A percentile compares a stretch with the other conserved stretches of the same genome.
These are phyloP conservation scores for Poecilia velifera DNA, from an alignment of 2,797 vertebrate genomes.

Conservation along the genomic window DNA sequence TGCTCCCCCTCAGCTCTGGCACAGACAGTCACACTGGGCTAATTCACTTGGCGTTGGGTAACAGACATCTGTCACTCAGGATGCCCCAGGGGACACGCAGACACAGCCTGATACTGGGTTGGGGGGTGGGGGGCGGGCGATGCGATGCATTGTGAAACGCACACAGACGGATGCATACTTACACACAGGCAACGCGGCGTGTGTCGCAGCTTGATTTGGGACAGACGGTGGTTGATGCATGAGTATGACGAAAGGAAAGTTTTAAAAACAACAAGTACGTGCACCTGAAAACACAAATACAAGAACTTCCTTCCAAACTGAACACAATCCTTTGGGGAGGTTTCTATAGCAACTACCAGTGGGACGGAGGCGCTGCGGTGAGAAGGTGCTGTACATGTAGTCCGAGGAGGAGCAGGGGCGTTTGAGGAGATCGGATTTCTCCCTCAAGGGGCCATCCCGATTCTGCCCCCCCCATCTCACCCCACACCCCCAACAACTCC, in stretches of 20 bases:
- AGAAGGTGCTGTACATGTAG: constrained; percentile 82
- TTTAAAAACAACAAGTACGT: constrained; percentile 45
- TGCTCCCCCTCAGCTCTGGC: constrained; percentile 58
- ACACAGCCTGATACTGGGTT: constrained; percentile 61
- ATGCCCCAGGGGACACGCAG: constrained; percentile 72
- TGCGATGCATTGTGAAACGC: constrained; percentile 66
- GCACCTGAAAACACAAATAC: constrained; percentile 61
- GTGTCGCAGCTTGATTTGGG: not conserved
- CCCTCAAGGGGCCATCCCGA: constrained; percentile 79
- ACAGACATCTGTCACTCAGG: constrained; percentile 83
- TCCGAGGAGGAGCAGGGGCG: constrained; percentile 76
- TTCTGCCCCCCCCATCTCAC: constrained; percentile 51
- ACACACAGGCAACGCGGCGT: constrained; percentile 38
- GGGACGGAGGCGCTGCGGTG: constrained; percentile 82
- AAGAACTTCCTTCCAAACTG: constrained; percentile 49
- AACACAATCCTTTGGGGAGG: constrained; percentile 66
- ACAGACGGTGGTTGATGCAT: constrained; percentile 6
- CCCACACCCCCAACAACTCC: constrained; percentile 63
- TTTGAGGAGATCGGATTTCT: constrained; percentile 89
- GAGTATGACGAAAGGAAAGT: not conserved
- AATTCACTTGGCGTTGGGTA: constrained; percentile 82
- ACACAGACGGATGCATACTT: constrained; percentile 62
- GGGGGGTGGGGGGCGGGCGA: constrained; percentile 25
- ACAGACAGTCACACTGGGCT: constrained; percentile 73
- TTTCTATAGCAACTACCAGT: constrained; percentile 90